These are phyloP conservation scores for Chironomus riparius DNA, from an alignment of 2,888 invertebrate genomes.

Conservation along the genomic window DNA sequence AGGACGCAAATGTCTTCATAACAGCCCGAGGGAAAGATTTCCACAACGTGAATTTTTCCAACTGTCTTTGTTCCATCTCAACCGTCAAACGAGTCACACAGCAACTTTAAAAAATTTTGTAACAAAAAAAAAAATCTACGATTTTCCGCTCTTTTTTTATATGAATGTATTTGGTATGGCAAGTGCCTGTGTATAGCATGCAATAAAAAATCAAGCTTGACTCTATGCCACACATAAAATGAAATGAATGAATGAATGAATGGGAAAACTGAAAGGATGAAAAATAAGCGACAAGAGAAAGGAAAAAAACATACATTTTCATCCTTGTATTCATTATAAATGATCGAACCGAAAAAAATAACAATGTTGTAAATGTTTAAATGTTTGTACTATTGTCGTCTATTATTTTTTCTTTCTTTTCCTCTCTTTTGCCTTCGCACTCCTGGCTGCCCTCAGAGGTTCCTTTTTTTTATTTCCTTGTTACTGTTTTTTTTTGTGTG, in stretches of 20 bases:
- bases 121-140: background rate
- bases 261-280: slow-evolving; percentile 2
- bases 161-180: too few species aligned
- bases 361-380: slow-evolving; percentile 27
- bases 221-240: background rate
- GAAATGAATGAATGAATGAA: background rate
- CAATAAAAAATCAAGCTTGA: background rate
- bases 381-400: slow-evolving; percentile 25
- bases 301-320: slow-evolving; percentile 13
- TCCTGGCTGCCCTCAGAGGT: background rate
- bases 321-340: slow-evolving; percentile 27
- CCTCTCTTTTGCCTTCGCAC: slow-evolving; percentile 1
- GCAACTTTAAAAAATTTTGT: background rate
- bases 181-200: background rate
- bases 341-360: slow-evolving; percentile 27
- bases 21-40: background rate
- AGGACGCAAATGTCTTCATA: background rate
- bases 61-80: background rate
- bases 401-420: slow-evolving; percentile 14
- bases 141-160: background rate
- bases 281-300: slow-evolving; percentile 4
- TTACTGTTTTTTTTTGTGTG: background rate
- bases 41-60: slow-evolving; percentile 22
- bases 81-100: slow-evolving; percentile 1
- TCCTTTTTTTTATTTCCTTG: slow-evolving; percentile 5